Evolutionary conservation across 1,140 invertebrate species (phyloP).

Genomic region (Procambarus virginalis): DNA sequence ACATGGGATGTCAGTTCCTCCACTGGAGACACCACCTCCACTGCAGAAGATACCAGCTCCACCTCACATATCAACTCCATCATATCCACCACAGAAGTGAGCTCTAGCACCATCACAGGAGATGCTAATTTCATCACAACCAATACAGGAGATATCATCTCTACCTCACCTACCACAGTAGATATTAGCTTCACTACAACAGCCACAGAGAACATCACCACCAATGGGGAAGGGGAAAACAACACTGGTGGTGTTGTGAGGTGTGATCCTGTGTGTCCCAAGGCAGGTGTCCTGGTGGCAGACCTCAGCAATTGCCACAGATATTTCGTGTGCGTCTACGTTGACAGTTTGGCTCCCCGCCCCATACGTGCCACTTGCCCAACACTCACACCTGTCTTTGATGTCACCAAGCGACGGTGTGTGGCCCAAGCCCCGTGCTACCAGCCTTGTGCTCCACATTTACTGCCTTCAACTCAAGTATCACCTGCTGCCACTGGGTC

Average conservation of each 20-base stretch:
- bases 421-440: slow-evolving; percentile 29
- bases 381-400: slow-evolving; percentile 26
- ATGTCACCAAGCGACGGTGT: background rate
- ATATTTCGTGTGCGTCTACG: slow-evolving; percentile 38
- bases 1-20: background rate
- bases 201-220: background rate
- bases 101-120: background rate
- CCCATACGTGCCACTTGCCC: slow-evolving; percentile 42
- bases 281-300: slow-evolving; percentile 7
- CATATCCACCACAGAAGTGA: background rate
- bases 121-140: background rate
- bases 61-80: background rate
- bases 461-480: background rate
- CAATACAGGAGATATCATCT: background rate
- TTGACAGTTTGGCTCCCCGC: slow-evolving; percentile 30
- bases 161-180: background rate
- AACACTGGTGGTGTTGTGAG: background rate
- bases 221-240: background rate
- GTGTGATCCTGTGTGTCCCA: slow-evolving; percentile 17
- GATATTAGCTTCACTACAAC: background rate
- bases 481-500: background rate
- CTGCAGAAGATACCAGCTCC: background rate
- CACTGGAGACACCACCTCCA: background rate
- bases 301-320: slow-evolving; percentile 38
- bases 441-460: slow-evolving; percentile 18